Conservation (phyloP, 2,113 vertebrate species). For the Cebus imitator region DNA sequence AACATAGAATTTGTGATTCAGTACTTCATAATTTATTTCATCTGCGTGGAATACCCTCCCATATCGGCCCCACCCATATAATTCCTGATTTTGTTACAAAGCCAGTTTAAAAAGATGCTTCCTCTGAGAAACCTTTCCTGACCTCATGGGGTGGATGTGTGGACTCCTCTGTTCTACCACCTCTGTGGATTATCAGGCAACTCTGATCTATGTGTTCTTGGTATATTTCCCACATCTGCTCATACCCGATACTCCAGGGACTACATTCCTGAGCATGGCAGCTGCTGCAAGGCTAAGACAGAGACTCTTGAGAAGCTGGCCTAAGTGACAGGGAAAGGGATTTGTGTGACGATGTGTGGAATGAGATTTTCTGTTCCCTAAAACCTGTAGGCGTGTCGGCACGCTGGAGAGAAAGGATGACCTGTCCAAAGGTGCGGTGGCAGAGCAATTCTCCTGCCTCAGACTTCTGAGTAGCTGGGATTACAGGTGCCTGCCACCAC, state of each 20-base stretch:
- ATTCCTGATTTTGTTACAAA: neutral
- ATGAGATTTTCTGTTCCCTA: neutral
- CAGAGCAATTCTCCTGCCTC: neutral
- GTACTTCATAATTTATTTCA: neutral
- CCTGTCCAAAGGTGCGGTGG: neutral
- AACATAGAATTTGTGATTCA: neutral
- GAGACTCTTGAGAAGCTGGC: neutral
- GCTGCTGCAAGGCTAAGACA: neutral
- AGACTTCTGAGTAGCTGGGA: no score
- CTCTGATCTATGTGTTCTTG: neutral
- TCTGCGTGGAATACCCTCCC: neutral
- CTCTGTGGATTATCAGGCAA: neutral
- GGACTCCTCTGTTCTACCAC: neutral
- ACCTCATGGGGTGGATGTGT: neutral
- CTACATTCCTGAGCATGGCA: neutral
- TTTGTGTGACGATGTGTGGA: neutral
- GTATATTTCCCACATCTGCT: neutral
- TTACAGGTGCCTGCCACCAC: no score
- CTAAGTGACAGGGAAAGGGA: neutral
- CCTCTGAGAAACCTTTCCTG: neutral
- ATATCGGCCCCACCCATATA: neutral
- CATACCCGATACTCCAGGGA: neutral
- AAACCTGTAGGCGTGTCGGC: neutral
- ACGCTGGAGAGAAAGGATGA: neutral
- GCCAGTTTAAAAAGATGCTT: neutral